Base-by-base conservation (phyloP, 2,888 invertebrate genomes). In the Drosophila anceps region DNA sequence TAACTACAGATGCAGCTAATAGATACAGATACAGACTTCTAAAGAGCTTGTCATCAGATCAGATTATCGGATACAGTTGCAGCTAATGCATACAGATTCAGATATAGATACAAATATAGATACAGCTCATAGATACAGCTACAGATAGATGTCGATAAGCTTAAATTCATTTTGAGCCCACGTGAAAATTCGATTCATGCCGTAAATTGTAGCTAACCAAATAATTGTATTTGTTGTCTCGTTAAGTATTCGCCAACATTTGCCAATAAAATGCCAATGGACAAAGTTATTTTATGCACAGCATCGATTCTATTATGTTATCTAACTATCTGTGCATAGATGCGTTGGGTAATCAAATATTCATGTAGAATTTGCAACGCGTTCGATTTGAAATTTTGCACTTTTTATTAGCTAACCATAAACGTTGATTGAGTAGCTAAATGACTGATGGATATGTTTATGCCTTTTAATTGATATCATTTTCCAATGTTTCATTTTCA, bases 181-280 rank as follows among this genome's bases (percentile, higher is more conserved):
- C 8, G 24, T 39, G 20, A 9, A 29, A 37, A 31, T 59, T 31
- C n/a, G 7, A 46, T 35, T 31, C 27, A 10, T 18, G 43, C 44
- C 43, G 18, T 13, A 44, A 35, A 57, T 29, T 33, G 13, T 13
- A 24, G 41, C 31, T 35, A 27, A 43, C 18, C 62, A 35, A 60
- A 46, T 37, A 60, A 63, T 60, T 37, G 20, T 31, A 29, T 35
- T 60, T 46, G 61, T 13, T 35, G 37, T 20, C 20, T 31, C 13
- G 37, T 48, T 48, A 43, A 60, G 60, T 46, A 31, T 37, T 31
- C 44, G 60, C 20, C 29, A 20, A 31, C n/a, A 31, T 10, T 46
- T 12, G 9, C 29, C 46, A 7, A 29, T 24, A 12, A 37, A 59
- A 20, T 29, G 15, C 6, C 27, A 58, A 24, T 44, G 46, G 18